Evolutionary conservation across 1,140 invertebrate genomes (phyloP), one percentile per base, ranked within the genome.

Genomic region (Drosophila albomicans): DNA sequence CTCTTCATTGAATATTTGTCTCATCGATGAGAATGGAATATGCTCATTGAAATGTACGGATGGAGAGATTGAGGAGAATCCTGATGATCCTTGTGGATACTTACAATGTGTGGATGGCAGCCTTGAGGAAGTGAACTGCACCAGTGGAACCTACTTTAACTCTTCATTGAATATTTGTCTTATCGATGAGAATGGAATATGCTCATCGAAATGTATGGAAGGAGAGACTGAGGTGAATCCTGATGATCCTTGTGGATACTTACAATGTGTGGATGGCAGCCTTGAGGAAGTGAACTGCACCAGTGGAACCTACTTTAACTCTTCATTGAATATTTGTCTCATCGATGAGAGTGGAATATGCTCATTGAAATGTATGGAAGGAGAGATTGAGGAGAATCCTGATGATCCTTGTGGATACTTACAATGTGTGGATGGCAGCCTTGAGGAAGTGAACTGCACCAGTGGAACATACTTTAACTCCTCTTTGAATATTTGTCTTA

Each of bases 401-500:
- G 4, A 15, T 0, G 8, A 75, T 16, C 32, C 35, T 6, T 38
- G 51, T n/a, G 59, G 54, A 1, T 80, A 70, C 25, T n/a, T 69
- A 0, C 41, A 49, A 20, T 80, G 78, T 0, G 5, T 38, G 1
- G 11, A 49, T 13, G 72, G 78, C 13, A 15, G 41, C 0, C 10
- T 75, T 8, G 61, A 49, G 0, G 46, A 48, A 20, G 16, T 71
- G 0, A 62, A n/a, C 0, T 80, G 78, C 2, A 13, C 46, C 1
- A 10, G 2, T 1, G 77, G 77, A 4, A 70, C 35, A 3, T 70
- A 70, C 6, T 80, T 79, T 4, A 61, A 79, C 38, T 13, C 7
- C 0, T 41, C 49, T 0, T 38, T 45, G 1, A 78, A 78, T 3
- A 38, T 6, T 15, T 79, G 76, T 13, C 8, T 56, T 0, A 20